Conservation (phyloP, 2,888 invertebrate genomes). For the Rhaphigaster nebulosa region DNA sequence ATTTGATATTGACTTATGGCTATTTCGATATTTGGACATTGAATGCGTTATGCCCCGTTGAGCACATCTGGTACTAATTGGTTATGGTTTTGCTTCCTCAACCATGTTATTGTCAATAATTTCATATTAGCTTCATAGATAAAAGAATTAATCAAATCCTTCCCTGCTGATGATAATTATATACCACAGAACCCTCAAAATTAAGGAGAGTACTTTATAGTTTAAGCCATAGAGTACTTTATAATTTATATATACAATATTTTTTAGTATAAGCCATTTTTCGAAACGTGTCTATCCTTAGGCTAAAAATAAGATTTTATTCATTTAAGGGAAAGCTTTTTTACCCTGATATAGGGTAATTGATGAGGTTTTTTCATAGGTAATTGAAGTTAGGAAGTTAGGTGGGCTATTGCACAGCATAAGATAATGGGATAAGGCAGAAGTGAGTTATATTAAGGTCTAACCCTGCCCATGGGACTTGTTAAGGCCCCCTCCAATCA, state of each 20-base stretch:
- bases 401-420: not conserved
- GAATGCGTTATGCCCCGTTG: not conserved
- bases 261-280: too few relatives aligned
- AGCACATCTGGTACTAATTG: not conserved
- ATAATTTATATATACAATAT: too few relatives aligned
- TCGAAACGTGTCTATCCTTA: too few relatives aligned
- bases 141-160: too few relatives aligned
- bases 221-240: too few relatives aligned
- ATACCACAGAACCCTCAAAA: too few relatives aligned
- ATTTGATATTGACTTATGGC: not conserved
- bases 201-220: too few relatives aligned
- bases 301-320: not conserved
- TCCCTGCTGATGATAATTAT: too few relatives aligned
- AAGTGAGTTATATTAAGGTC: constrained; percentile 37
- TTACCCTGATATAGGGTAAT: not conserved
- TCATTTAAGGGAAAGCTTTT: not conserved
- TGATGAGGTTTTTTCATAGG: constrained; percentile 29
- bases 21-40: not conserved
- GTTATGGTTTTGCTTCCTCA: not conserved
- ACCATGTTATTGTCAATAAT: too few relatives aligned
- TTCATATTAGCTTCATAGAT: too few relatives aligned
- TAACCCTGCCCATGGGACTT: constrained; percentile 38
- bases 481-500: constrained; percentile 25
- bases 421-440: constrained; percentile 40
- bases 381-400: constrained; percentile 41